Conservation (phyloP, 2,888 invertebrate species). For the Phyllotreta cruciferae region DNA sequence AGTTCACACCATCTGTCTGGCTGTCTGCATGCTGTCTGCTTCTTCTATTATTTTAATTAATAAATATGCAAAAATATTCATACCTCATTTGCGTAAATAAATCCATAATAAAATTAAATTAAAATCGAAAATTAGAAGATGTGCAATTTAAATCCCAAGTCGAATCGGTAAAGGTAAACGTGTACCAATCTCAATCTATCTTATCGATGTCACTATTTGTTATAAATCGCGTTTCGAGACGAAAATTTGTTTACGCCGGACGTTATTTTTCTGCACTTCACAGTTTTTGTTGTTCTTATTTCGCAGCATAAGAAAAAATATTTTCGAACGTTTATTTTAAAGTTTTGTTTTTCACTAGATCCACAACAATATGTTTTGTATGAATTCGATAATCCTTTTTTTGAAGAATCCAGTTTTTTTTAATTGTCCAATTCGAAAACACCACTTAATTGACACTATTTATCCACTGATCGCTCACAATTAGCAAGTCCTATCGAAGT, state of each 20-base stretch:
- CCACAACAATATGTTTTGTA: constrained; percentile 3
- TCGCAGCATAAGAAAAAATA: not conserved
- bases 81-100: constrained; percentile 6
- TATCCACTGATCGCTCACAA: too few species aligned
- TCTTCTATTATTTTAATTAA: constrained; percentile 7
- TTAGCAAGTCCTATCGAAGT: too few species aligned
- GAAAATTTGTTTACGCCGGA: constrained; percentile 13
- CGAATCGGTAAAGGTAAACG: constrained; percentile 2
- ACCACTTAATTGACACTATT: too few species aligned
- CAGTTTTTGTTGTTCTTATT: constrained; percentile 8
- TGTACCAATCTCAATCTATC: too few species aligned
- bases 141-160: constrained; percentile 9
- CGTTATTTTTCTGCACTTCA: constrained; percentile 8
- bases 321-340: constrained; percentile 5
- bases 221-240: constrained; percentile 2
- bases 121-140: not conserved
- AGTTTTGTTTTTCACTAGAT: constrained; percentile 5
- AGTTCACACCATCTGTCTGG: constrained; percentile 13
- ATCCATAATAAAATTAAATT: constrained; percentile 9
- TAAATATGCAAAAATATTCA: constrained; percentile 18
- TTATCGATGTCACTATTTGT: not conserved
- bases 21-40: constrained; percentile 7
- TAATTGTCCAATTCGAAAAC: too few species aligned
- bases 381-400: not conserved
- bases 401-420: too few species aligned